A percentile compares a stretch with the other conserved stretches of the same genome.
Evolutionary conservation across 2,113 vertebrate genomes (phyloP).

Genomic region (Piaya cayana): DNA sequence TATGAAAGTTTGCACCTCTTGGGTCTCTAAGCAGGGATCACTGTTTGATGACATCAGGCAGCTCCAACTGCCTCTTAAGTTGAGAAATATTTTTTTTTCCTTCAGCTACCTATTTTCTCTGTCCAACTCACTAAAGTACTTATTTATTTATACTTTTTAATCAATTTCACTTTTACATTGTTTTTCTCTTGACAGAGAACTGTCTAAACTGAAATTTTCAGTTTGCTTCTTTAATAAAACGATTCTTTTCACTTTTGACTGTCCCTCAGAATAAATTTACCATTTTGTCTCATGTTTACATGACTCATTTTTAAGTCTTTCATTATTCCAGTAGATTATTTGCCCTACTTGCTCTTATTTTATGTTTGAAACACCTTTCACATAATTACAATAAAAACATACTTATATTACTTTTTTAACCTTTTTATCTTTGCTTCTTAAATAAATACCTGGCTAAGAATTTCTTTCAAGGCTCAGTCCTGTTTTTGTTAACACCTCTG

Average conservation of each 20-base stretch:
- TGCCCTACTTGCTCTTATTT: background rate
- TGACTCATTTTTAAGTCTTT: background rate
- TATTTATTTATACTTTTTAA: background rate
- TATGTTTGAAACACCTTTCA: background rate
- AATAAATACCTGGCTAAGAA: background rate
- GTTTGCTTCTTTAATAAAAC: background rate
- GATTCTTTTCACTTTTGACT: background rate
- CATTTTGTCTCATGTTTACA: background rate
- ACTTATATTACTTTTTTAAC: background rate
- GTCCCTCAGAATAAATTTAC: background rate
- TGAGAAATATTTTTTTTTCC: background rate
- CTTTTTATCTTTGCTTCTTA: background rate
- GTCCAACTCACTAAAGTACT: background rate
- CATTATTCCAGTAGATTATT: background rate
- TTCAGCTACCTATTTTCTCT: background rate
- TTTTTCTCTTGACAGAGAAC: background rate
- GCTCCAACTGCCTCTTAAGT: background rate
- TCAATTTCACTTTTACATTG: background rate
- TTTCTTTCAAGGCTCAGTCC: background rate
- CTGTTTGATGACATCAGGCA: background rate
- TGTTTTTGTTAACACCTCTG: background rate
- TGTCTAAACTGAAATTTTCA: background rate
- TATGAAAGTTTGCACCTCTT: background rate
- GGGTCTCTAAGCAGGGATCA: background rate
- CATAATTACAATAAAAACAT: background rate